Evolutionary conservation across 2,888 invertebrate species (phyloP).

Genomic region (Troilus luridus): DNA sequence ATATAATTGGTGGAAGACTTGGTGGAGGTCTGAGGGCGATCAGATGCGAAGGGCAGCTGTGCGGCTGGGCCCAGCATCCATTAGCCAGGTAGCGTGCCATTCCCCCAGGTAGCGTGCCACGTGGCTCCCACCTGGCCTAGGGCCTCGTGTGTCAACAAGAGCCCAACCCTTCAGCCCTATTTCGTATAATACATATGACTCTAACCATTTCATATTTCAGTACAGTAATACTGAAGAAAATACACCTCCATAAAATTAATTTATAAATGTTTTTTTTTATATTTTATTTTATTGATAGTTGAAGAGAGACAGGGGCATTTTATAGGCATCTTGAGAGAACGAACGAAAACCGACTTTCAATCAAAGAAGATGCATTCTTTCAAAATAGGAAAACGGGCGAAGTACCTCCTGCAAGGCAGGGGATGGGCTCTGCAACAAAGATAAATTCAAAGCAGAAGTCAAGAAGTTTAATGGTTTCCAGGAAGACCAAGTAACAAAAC

Average conservation of each 20-base stretch:
- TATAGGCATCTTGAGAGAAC: too few species aligned
- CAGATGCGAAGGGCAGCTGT: constrained; percentile 24
- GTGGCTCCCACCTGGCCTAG: background rate
- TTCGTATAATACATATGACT: background rate
- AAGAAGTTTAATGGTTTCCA: too few species aligned
- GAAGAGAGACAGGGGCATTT: too few species aligned
- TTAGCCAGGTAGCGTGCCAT: constrained; percentile 13
- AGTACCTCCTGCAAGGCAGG: too few species aligned
- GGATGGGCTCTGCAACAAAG: too few species aligned
- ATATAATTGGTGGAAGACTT: constrained; percentile 18
- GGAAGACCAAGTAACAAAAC: too few species aligned
- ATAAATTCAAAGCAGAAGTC: too few species aligned
- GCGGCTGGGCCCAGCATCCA: constrained; percentile 39
- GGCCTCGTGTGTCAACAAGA: constrained; percentile 28
- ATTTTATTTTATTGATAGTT: too few species aligned
- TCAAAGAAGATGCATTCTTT: too few species aligned
- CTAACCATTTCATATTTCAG: background rate
- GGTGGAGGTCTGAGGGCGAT: background rate
- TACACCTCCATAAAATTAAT: background rate
- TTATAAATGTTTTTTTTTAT: too few species aligned
- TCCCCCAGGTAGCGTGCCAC: background rate
- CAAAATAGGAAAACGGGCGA: too few species aligned
- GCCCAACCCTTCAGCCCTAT: constrained; percentile 15
- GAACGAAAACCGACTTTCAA: too few species aligned
- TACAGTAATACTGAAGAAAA: background rate